A percentile compares a stretch with the other conserved stretches of the same genome.
Evolutionary conservation across 1,140 invertebrate genomes (phyloP).

Genomic region (Bombus polaris): DNA sequence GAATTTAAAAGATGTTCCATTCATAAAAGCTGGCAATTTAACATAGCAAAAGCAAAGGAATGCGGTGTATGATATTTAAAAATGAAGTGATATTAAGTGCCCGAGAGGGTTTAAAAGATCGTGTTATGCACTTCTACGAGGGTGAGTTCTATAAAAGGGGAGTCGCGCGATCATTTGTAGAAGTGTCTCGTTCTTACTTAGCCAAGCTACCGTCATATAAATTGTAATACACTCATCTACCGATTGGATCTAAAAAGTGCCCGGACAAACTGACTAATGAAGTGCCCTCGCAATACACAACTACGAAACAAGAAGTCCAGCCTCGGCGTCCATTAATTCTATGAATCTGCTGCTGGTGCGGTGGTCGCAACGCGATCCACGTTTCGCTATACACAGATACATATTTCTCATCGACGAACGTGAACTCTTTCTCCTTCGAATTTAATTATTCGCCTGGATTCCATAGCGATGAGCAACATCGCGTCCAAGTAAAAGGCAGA

Average conservation of each 20-base stretch:
- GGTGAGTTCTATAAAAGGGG: slow-evolving; percentile 4
- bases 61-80: neutral
- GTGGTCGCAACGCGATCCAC: neutral
- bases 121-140: no score
- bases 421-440: neutral
- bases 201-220: neutral
- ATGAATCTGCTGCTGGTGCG: neutral
- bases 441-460: slow-evolving; percentile 15
- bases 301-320: neutral
- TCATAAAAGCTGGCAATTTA: neutral
- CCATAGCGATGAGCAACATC: neutral
- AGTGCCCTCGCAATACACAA: neutral
- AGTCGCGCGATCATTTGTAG: slow-evolving; percentile 11
- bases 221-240: slow-evolving; percentile 20
- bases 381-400: neutral
- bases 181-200: slow-evolving; percentile 21
- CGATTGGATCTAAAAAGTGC: slow-evolving; percentile 3
- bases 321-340: neutral
- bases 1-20: neutral
- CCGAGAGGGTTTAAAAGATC: neutral
- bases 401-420: neutral
- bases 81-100: neutral
- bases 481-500: neutral
- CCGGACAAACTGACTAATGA: slow-evolving; percentile 18
- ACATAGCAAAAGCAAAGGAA: neutral